Evolutionary conservation across 2,113 vertebrate species (phyloP), one percentile per base, ranked within the genome.

Genomic region (Clarias batrachus): DNA sequence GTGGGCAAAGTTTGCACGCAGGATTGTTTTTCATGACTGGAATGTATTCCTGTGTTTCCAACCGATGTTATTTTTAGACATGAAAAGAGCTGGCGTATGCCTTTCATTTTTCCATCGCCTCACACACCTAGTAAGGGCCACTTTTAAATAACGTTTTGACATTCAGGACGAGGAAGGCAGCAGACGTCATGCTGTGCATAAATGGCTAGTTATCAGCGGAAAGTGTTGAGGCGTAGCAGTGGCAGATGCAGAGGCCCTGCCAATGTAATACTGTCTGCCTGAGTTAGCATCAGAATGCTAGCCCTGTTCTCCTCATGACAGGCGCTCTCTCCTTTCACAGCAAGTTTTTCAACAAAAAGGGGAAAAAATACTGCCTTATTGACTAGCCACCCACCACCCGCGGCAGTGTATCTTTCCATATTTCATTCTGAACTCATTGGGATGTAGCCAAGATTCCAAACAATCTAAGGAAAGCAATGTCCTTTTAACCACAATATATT

Each of bases 161-260:
- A 87, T 90, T 87, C 83, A 88, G 83, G 52, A 85, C 21, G 48
- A 54, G 68, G 70, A 76, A 60, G 57, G 83, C 74, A 57, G 66
- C 23, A 84, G 84, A 37, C 82, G 30, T 82, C 89, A 89, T 80
- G 87, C 88, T 90, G 88, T 88, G 86, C 83, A 90, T 86, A 89
- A 89, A 86, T 85, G 86, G 81, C 37, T 88, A 77, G 70, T 87
- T 89, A 85, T 87, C 82, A 87, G 71, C 27, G 27, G 82, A 81
- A 79, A 89, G 52, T 84, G 82, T 54, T 84, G 85, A 88, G 57
- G 85, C 86, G 63, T 82, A 85, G 82, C 79, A 74, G 62, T n/a
- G 41, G 52, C 19, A 54, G 70, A 90, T 37, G 48, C 85, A 79
- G 62, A 77, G 73, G 86, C 59, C 68, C 77, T 79, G 54, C 60